Base-by-base conservation (phyloP, 2,888 invertebrate species). In the Horisme vitalbata region DNA sequence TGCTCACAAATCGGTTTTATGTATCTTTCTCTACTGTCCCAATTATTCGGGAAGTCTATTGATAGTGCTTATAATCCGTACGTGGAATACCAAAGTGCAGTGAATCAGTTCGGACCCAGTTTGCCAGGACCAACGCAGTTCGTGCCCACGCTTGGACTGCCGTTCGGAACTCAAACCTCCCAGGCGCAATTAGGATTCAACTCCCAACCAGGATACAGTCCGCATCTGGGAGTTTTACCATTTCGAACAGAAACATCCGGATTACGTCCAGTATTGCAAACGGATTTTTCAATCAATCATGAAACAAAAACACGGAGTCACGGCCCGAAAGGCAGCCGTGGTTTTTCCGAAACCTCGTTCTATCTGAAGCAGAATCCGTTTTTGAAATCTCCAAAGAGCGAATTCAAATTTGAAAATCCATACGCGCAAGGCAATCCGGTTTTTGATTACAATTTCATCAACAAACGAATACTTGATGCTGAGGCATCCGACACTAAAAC, bases 1-100 rank as follows among this genome's bases (percentile, higher is more conserved):
- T 94, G 93, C 59, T 89, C 91, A 2, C 85, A 91, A 10, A 81
- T 91, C 0, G 91, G 91, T 0, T 89, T 91, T 28, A 71, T 93
- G 73, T 94, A 92, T 61, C 68, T 94, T 23, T 82, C 92, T 0
- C 69, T 94, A 18, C 61, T 94, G 0, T 71, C 91, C 0, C 89
- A 85, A 43, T 66, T 93, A 1, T 93, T 93, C 57, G 91, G 93
- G 0, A 71, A 80, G 13, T 91, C 93, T 0, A 68, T 73, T 2
- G 91, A 92, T 37, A 66, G 53, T 49, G 55, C 50, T 26, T 61
- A 64, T 6, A 71, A 63, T 37, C 63, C 61, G 1, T 56, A 26
- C 18, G 34, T 8, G 13, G 57, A 11, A 35, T 34, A 30, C 10
- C 23, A 34, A 33, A 60, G 33, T 59, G 45, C 36, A 41, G 34